Base-by-base conservation (phyloP, 2,888 invertebrate genomes). In the Altica lythri region DNA sequence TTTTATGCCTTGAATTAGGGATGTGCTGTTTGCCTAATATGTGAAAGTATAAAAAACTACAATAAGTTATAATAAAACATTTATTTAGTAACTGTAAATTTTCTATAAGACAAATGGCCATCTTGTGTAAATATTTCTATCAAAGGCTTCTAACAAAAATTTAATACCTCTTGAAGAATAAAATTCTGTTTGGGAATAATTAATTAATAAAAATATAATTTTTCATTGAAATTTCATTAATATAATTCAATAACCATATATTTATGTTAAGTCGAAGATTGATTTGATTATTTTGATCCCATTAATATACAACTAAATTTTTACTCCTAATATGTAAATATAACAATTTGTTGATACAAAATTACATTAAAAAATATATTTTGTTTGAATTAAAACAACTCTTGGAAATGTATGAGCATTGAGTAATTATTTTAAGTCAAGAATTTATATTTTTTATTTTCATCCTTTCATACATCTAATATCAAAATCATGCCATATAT, bases 61-160 rank as follows among this genome's bases (percentile, higher is more conserved):
- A n/a, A n/a, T n/a, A n/a, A n/a, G n/a, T 27, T 53, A 47, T 53
- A 53, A 47, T 48, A 48, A 53, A 53, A 53, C 53, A 53, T 53
- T 48, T 53, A 53, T 27, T 53, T 30, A 53, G 43, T 53, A 53
- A 48, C 47, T 43, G 48, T 27, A 48, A 34, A 53, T 53, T 51
- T 45, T 37, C 51, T 51, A 47, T 47, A 18, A 49, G 25, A 49
- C 22, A 40, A 49, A 49, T 49, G 40, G 30, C 40, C 25, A 30
- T 48, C n/a, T 47, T 8, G n/a, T 32, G 12, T 32, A 49, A 40
- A 49, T 49, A 40, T 40, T 16, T 42, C 29, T 49, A 40, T 40
- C 40, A 40, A 32, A 49, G 38, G 30, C n/a, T 40, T 32, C 32
- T 30, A 30, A 40, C 40, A 40, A 40, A 40, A 49, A 49, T 25